These are phyloP conservation scores for Spea multiplicata DNA, from an alignment of 2,113 vertebrate species.

Conservation along the genomic window DNA sequence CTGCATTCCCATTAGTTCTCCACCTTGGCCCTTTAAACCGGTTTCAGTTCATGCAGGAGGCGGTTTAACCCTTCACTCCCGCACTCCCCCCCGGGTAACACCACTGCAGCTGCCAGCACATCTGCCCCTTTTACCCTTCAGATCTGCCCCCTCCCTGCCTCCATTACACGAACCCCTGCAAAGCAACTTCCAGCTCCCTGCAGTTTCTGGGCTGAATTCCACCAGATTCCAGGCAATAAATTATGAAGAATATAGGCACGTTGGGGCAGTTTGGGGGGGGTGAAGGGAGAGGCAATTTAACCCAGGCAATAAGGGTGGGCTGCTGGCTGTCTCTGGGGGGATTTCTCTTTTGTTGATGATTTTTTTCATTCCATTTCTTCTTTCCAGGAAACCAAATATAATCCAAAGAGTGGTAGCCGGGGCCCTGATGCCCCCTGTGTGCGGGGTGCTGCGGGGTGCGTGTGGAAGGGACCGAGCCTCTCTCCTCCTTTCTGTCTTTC, in stretches of 20 bases:
- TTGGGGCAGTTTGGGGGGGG: no score
- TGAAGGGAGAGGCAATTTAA: not conserved
- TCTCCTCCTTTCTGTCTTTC: constrained; percentile 3
- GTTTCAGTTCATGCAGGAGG: not conserved
- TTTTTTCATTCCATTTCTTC: not conserved
- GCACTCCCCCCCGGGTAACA: not conserved
- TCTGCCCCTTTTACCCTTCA: not conserved
- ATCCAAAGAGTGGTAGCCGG: not conserved
- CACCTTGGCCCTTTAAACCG: not conserved
- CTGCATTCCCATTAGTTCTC: not conserved
- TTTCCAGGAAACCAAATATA: not conserved
- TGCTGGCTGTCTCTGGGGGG: not conserved
- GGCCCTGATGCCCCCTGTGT: not conserved
- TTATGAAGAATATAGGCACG: no score
- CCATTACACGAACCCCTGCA: not conserved
- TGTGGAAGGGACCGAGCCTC: not conserved
- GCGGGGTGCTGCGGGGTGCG: not conserved
- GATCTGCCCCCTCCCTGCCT: constrained; percentile 14
- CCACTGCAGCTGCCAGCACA: not conserved
- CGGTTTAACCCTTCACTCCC: not conserved
- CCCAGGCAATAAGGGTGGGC: no score
- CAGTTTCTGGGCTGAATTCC: no score
- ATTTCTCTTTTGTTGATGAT: not conserved
- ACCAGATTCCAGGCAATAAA: no score
- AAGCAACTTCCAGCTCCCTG: not conserved